Evolutionary conservation across 2,113 vertebrate genomes (phyloP).

Genomic region (Perca flavescens): DNA sequence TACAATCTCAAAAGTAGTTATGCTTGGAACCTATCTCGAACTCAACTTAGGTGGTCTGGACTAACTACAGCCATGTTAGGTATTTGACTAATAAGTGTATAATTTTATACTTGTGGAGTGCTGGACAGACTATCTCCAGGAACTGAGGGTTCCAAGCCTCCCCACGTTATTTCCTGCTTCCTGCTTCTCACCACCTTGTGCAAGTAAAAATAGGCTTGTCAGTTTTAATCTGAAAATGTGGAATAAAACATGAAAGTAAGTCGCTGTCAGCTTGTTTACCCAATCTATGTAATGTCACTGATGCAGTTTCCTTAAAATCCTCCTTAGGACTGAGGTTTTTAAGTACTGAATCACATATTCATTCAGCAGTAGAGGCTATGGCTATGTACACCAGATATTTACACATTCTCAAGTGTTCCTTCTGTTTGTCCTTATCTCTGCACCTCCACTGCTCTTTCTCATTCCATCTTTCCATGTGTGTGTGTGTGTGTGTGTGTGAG

Average conservation of each 20-base stretch:
- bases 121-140: background rate
- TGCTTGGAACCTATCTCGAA: no score
- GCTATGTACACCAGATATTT: background rate
- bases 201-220: no score
- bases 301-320: slow-evolving; percentile 33
- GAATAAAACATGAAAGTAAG: background rate
- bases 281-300: background rate
- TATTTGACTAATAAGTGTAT: no score
- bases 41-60: no score
- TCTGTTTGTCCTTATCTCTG: slow-evolving; percentile 5
- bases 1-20: no score
- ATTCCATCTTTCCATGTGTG: background rate
- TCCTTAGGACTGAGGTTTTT: background rate
- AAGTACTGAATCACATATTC: slow-evolving; percentile 11
- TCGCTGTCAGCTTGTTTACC: background rate
- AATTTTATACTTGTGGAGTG: no score
- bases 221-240: background rate
- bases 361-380: background rate
- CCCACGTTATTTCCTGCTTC: background rate
- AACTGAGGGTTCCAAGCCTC: background rate
- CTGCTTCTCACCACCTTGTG: background rate
- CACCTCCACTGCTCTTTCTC: background rate
- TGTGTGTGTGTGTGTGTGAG: slow-evolving; percentile 2
- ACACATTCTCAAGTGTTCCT: background rate
- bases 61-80: no score